Evolutionary conservation across 2,888 invertebrate genomes (phyloP).

Genomic region (Balanococcus diminutus): DNA sequence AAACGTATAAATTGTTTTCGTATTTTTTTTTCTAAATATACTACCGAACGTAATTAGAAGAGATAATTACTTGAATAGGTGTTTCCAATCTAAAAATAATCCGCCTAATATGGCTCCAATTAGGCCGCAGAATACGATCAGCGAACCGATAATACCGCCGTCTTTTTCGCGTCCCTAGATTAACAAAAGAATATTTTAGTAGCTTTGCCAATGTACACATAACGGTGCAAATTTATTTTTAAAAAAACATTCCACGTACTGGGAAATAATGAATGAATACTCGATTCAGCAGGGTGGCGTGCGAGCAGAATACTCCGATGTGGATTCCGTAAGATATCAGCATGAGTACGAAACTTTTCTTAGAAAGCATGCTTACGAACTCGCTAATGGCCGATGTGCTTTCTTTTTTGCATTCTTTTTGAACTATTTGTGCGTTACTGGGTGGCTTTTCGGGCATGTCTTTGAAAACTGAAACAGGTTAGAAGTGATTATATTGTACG

Average conservation of each 20-base stretch:
- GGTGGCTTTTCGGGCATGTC: conserved; percentile 87
- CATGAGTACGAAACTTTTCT: conserved; percentile 66
- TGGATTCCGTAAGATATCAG: conserved; percentile 72
- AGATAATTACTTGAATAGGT: conserved; percentile 80
- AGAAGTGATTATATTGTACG: background rate
- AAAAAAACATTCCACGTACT: conserved; percentile 60
- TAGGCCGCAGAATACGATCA: conserved; percentile 92
- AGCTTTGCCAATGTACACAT: too few relatives aligned
- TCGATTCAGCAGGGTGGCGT: conserved; percentile 70
- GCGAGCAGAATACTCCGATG: conserved; percentile 74
- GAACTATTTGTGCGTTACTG: conserved; percentile 77
- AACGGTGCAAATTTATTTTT: background rate
- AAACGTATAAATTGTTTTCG: background rate
- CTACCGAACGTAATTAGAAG: background rate
- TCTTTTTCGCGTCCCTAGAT: conserved; percentile 72
- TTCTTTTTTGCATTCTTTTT: conserved; percentile 58
- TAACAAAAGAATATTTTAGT: conserved; percentile 28
- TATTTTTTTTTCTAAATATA: background rate
- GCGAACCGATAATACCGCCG: conserved; percentile 88
- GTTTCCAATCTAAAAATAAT: conserved; percentile 89
- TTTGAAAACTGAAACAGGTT: conserved; percentile 77
- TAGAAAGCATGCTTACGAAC: conserved; percentile 66
- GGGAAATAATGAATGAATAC: conserved; percentile 62
- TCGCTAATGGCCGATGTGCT: conserved; percentile 43
- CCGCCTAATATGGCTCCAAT: conserved; percentile 90